Conservation (phyloP, 2,797 vertebrate species). For the Holocentrus rufus region DNA sequence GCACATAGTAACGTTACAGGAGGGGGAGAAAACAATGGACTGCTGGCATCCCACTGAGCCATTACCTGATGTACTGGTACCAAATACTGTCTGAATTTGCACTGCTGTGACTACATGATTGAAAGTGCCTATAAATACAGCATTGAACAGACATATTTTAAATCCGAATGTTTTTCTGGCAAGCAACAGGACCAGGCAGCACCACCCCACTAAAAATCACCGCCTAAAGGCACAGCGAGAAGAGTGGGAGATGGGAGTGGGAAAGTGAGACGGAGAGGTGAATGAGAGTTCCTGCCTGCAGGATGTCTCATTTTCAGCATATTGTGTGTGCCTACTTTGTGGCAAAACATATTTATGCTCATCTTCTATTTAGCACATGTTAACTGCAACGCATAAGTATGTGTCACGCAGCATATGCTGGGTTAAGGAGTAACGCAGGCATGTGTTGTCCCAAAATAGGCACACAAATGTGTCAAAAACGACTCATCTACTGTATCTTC, state of each 20-base stretch:
- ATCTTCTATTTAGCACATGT: background rate
- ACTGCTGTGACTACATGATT: too few relatives aligned
- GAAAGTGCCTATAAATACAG: too few relatives aligned
- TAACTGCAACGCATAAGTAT: background rate
- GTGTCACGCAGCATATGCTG: background rate
- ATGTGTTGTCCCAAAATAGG: conserved; percentile 10
- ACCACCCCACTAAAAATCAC: conserved; percentile 62
- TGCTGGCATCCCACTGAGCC: conserved; percentile 2
- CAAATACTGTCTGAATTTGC: background rate
- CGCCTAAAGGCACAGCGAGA: conserved; percentile 44
- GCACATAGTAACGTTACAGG: conserved; percentile 16
- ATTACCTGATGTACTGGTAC: background rate
- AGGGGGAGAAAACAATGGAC: background rate
- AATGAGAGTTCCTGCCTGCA: conserved; percentile 30
- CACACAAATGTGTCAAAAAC: conserved; percentile 43
- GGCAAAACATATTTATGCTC: conserved; percentile 22
- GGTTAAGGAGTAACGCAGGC: background rate
- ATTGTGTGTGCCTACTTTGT: background rate
- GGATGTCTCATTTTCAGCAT: background rate
- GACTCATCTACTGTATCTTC: conserved; percentile 59
- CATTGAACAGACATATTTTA: too few relatives aligned
- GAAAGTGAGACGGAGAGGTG: conserved; percentile 30
- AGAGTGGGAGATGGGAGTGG: conserved; percentile 36
- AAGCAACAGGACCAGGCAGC: conserved; percentile 24
- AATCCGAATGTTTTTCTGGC: too few relatives aligned